These are phyloP conservation scores for Smutsia gigantea DNA, from an alignment of 2,797 vertebrate genomes.

Conservation along the genomic window DNA sequence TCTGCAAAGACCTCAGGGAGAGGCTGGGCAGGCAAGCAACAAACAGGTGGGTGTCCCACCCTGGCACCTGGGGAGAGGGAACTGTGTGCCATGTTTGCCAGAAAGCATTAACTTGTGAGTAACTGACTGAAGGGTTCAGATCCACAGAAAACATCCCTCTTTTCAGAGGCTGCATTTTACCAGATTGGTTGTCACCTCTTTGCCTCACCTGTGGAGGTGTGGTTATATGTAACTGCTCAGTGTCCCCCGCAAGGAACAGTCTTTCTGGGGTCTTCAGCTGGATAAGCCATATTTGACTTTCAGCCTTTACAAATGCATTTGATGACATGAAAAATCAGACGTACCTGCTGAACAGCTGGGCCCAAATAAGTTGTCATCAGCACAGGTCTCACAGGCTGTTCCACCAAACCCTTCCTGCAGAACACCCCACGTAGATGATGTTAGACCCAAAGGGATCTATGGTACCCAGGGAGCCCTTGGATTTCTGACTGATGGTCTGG, in stretches of 20 bases:
- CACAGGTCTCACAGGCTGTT: conserved; percentile 92
- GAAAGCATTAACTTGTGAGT: neutral
- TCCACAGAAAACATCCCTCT: neutral
- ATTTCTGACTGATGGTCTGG: neutral
- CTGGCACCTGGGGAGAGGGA: neutral
- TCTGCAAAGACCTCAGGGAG: neutral
- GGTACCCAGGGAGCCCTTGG: neutral
- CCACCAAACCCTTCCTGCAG: conserved; percentile 89
- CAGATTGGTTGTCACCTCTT: neutral
- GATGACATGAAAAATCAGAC: neutral
- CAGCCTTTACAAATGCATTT: neutral
- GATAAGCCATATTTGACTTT: neutral
- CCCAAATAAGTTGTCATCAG: conserved; percentile 86
- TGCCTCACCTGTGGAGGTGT: neutral
- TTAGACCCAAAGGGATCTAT: neutral
- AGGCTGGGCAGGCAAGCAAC: neutral
- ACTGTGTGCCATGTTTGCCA: fast-evolving
- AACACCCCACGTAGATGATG: neutral
- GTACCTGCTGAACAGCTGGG: conserved; percentile 89
- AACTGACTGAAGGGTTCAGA: neutral
- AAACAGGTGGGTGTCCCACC: neutral
- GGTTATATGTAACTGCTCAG: neutral
- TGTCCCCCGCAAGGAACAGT: neutral
- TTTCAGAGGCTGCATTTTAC: neutral
- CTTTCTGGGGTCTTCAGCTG: neutral